Evolutionary conservation across 2,113 vertebrate species (phyloP).

Genomic region (Mellivora capensis): DNA sequence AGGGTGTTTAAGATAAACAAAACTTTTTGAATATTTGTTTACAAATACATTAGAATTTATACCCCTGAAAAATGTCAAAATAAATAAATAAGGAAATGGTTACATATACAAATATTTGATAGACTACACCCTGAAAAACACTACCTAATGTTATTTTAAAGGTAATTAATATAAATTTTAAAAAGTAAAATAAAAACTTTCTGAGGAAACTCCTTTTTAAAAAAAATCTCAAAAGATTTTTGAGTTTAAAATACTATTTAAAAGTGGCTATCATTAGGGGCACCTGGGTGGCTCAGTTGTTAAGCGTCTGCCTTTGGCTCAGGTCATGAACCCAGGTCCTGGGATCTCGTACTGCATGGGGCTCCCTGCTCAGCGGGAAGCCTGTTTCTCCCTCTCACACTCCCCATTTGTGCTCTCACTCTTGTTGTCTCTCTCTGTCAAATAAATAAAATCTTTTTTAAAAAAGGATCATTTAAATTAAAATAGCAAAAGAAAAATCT

Average conservation of each 20-base stretch:
- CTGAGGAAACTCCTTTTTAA: background rate
- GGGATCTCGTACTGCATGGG: too few relatives aligned
- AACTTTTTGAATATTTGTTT: background rate
- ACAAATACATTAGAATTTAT: constrained; percentile 18
- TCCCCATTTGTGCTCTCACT: too few relatives aligned
- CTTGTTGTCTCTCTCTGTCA: too few relatives aligned
- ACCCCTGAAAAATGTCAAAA: background rate
- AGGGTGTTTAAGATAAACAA: constrained; percentile 4
- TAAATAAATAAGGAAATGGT: background rate
- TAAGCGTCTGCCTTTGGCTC: too few relatives aligned
- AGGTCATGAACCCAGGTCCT: too few relatives aligned
- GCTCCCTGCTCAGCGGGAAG: too few relatives aligned
- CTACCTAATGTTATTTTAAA: constrained; percentile 24
- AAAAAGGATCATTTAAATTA: constrained; percentile 26
- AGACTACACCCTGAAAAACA: background rate
- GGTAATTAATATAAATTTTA: constrained; percentile 1
- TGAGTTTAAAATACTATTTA: constrained; percentile 26
- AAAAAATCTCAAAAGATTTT: background rate
- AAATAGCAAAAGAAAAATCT: constrained; percentile 32
- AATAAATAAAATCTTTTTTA: too few relatives aligned
- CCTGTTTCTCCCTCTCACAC: too few relatives aligned
- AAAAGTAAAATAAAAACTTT: background rate
- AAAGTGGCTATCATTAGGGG: background rate
- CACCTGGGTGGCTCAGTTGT: too few relatives aligned
- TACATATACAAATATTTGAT: background rate